Conservation (phyloP, 2,113 vertebrate genomes). For the Campylorhamphus procurvoides region DNA sequence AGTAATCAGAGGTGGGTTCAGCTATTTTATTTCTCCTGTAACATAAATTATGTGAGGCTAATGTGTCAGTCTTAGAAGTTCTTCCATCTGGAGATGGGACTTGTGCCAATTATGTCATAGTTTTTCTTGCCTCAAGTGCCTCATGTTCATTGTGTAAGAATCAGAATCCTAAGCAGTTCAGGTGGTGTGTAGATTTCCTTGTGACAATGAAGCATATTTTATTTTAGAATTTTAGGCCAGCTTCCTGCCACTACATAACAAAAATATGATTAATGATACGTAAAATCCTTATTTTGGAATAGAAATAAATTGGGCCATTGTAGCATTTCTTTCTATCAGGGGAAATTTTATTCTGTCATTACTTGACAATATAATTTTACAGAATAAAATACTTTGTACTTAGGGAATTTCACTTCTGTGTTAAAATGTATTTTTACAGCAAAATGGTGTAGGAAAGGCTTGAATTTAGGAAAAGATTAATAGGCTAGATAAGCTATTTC, state of each 20-base stretch:
- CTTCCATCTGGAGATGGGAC: slow-evolving; percentile 63
- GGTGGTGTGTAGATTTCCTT: slow-evolving; percentile 36
- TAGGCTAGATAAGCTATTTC: slow-evolving; percentile 1
- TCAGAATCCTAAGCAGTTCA: slow-evolving; percentile 46
- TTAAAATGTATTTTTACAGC: neutral
- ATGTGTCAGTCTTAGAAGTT: slow-evolving; percentile 52
- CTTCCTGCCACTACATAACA: slow-evolving; percentile 34
- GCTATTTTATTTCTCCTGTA: slow-evolving; percentile 46
- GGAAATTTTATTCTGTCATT: slow-evolving; percentile 42
- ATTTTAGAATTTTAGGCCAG: slow-evolving; percentile 44
- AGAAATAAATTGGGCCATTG: slow-evolving; percentile 20
- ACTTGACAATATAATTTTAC: slow-evolving; percentile 36
- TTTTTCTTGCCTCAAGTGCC: slow-evolving; percentile 58
- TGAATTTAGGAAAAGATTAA: slow-evolving; percentile 25
- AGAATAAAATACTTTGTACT: neutral
- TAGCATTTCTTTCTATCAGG: neutral
- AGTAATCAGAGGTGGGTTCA: slow-evolving; percentile 9
- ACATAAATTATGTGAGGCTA: slow-evolving; percentile 49
- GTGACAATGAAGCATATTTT: slow-evolving; percentile 21
- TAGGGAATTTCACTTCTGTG: neutral
- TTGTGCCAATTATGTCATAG: slow-evolving; percentile 61
- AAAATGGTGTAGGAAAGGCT: neutral
- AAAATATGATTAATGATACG: slow-evolving; percentile 28
- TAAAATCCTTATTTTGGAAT: slow-evolving; percentile 33
- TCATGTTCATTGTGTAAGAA: slow-evolving; percentile 17